These are phyloP conservation scores for Thunnus thynnus DNA, from an alignment of 2,113 vertebrate species.

Conservation along the genomic window DNA sequence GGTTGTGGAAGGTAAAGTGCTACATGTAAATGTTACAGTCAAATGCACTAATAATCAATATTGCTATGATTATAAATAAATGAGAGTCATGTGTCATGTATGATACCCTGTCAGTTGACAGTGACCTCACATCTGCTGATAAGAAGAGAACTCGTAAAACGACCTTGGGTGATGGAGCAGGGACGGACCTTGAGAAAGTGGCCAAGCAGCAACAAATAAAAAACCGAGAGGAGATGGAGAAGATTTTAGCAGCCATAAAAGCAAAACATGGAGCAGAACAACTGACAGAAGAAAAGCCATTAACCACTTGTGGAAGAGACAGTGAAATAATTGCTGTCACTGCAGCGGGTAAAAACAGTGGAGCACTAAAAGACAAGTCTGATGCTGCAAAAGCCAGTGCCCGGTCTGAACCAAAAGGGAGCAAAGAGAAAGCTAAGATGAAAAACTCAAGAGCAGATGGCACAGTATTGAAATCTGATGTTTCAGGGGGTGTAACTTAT, in stretches of 20 bases:
- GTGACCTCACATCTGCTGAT: conserved; percentile 27
- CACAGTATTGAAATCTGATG: not conserved
- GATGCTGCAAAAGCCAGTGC: not conserved
- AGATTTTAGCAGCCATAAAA: conserved; percentile 60
- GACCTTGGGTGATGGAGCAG: conserved; percentile 49
- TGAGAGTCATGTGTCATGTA: not conserved
- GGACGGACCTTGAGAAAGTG: conserved; percentile 68
- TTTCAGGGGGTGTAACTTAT: not conserved
- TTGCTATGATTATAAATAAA: not conserved
- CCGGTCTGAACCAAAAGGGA: not conserved
- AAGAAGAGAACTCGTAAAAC: conserved; percentile 67
- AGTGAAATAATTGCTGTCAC: conserved; percentile 4
- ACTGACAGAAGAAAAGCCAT: conserved; percentile 1
- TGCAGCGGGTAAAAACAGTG: conserved; percentile 27
- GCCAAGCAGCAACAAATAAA: conserved; percentile 75
- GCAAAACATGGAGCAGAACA: conserved; percentile 47
- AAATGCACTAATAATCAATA: not conserved
- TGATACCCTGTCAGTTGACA: conserved; percentile 59
- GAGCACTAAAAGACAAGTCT: not conserved
- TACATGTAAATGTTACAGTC: not conserved
- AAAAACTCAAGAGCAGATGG: conserved; percentile 20
- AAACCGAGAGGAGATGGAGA: conserved; percentile 68
- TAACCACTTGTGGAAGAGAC: not conserved
- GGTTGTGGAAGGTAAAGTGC: conserved; percentile 85
- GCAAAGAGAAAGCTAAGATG: conserved; percentile 16